Evolutionary conservation across 2,113 vertebrate genomes (phyloP).

Genomic region (Nibea albiflora): DNA sequence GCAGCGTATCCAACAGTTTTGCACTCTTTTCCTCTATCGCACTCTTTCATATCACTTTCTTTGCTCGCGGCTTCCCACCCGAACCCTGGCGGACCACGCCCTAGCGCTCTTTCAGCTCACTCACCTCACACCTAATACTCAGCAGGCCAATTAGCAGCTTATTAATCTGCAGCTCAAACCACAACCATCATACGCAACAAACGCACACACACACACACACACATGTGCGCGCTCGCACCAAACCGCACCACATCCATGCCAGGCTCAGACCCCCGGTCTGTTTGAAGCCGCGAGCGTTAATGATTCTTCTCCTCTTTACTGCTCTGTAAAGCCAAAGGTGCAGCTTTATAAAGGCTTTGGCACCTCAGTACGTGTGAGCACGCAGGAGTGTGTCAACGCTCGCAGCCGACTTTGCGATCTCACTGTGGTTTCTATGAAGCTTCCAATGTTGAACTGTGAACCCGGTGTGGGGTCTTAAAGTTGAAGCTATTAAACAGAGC

Average conservation of each 20-base stretch:
- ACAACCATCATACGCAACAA: slow-evolving; percentile 52
- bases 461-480: slow-evolving; percentile 65
- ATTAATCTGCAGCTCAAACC: slow-evolving; percentile 80
- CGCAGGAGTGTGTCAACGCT: slow-evolving; percentile 15
- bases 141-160: slow-evolving; percentile 82
- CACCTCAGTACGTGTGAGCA: slow-evolving; percentile 66
- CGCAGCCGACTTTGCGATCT: slow-evolving; percentile 48
- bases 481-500: slow-evolving; percentile 71
- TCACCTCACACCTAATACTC: slow-evolving; percentile 73
- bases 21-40: slow-evolving; percentile 13
- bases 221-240: slow-evolving; percentile 31
- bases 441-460: slow-evolving; percentile 77
- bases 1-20: neutral
- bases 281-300: slow-evolving; percentile 80
- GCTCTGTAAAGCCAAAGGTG: slow-evolving; percentile 79
- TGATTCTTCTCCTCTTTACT: slow-evolving; percentile 79
- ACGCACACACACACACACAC: slow-evolving; percentile 30
- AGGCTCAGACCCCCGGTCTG: slow-evolving; percentile 54
- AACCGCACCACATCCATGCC: slow-evolving; percentile 65
- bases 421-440: slow-evolving; percentile 71
- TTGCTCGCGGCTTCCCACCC: slow-evolving; percentile 39
- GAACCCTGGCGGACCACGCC: slow-evolving; percentile 39
- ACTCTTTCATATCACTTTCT: slow-evolving; percentile 48
- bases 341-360: slow-evolving; percentile 76
- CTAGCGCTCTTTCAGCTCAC: slow-evolving; percentile 57